Base-by-base conservation (phyloP, 2,113 vertebrate species). In the Pelecanoides urinatrix region DNA sequence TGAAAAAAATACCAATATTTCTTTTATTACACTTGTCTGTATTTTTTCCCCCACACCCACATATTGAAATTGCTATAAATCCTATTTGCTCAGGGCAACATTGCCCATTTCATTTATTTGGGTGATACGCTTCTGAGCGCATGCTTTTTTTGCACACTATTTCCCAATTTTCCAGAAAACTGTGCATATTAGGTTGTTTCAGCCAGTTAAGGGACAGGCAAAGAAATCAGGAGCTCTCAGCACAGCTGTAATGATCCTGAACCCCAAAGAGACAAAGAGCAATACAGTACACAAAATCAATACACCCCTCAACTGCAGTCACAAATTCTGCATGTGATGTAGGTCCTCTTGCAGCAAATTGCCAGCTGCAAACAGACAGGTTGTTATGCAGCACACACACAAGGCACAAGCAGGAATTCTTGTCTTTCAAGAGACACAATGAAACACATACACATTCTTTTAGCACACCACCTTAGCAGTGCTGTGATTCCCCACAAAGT, bases 11-110 rank as follows among this genome's bases (percentile, higher is more conserved):
- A 72, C 25, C 30, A 85, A 18, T 93, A 85, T 89, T 93, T 95
- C 42, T 89, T 82, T 76, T 72, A 76, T 86, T 96, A 80, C 16
- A 76, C 25, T 90, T 90, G 63, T 61, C 13, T 7, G 45, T 76
- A 80, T 88, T 93, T 95, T 10, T 42, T 42, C 42, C 32, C 32
- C 58, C 70, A 25, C 42, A 58, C 45, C 56, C 50, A 77, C 72
- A 63, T 40, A 90, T 15, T 86, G 52, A 90, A 92, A 92, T 93
- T 65, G 25, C 29, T 94, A 68, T 79, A 95, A 97, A 96, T 88
- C 58, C 45, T 66, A 12, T 58, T 92, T 92, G 34, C 85, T 87
- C 34, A 32, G 42, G n/a, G 55, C 21, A 89, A 56, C 20, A 32
- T 80, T 67, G 92, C 29, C 49, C 42, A 79, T 73, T 83, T 79